Conservation (phyloP, 2,113 vertebrate genomes). For the Noctilio leporinus region DNA sequence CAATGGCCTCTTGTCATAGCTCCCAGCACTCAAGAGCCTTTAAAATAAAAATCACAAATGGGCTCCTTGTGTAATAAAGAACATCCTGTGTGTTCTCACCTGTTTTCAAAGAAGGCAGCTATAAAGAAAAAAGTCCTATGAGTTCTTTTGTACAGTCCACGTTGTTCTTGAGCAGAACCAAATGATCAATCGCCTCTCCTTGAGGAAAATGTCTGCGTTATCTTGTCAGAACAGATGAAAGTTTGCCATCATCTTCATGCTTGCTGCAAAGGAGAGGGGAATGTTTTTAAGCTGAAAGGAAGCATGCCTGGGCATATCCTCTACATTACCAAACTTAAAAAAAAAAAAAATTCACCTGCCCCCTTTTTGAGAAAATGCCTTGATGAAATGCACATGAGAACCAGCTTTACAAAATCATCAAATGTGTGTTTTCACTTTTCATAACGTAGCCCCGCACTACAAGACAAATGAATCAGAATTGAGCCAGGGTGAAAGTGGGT, state of each 20-base stretch:
- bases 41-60: conserved; percentile 21
- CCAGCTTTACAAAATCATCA: neutral
- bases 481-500: neutral
- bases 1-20: neutral
- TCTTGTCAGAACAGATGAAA: conserved; percentile 46
- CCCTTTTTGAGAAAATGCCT: neutral
- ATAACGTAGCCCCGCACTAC: neutral
- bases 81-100: neutral
- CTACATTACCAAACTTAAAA: neutral
- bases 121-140: neutral
- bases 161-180: neutral
- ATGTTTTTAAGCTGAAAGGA: conserved; percentile 15
- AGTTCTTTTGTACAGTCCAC: neutral
- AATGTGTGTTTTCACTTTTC: neutral
- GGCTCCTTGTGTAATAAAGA: conserved; percentile 39
- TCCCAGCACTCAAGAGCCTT: conserved; percentile 21
- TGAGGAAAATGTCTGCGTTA: conserved; percentile 26
- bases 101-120: conserved; percentile 30
- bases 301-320: conserved; percentile 6
- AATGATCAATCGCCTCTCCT: conserved; percentile 19
- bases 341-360: neutral
- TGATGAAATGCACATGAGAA: neutral
- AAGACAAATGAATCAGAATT: neutral
- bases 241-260: conserved; percentile 24
- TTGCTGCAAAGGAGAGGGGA: conserved; percentile 2